Conservation (phyloP, 2,797 vertebrate species). For the Eulemur rubriventer region DNA sequence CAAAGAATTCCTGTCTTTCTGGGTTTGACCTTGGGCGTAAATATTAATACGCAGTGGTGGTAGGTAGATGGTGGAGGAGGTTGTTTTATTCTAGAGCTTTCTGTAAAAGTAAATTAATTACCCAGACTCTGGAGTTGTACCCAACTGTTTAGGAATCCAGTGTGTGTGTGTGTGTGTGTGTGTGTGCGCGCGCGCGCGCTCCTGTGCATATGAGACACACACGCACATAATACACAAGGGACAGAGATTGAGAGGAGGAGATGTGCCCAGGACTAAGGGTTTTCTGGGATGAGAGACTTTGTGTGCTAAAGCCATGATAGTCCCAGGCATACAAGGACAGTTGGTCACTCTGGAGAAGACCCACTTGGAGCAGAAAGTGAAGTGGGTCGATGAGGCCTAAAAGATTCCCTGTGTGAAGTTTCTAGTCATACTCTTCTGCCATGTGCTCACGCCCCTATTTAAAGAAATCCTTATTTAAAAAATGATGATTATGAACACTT, state of each 20-base stretch:
- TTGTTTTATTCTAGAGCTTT: slow-evolving; percentile 10
- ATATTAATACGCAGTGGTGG: background rate
- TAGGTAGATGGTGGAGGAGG: background rate
- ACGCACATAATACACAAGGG: background rate
- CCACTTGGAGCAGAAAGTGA: background rate
- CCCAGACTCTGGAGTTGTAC: background rate
- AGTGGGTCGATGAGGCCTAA: background rate
- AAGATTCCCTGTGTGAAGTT: background rate
- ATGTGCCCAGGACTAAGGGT: background rate
- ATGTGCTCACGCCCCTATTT: background rate
- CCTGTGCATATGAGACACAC: background rate
- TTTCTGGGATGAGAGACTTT: background rate
- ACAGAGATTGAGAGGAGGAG: background rate
- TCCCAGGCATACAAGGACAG: background rate
- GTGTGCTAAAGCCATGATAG: background rate
- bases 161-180: background rate
- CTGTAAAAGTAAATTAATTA: slow-evolving; percentile 34
- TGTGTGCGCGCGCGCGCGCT: too few species aligned
- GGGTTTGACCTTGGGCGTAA: background rate
- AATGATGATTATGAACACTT: background rate
- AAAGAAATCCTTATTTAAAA: background rate
- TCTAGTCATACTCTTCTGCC: background rate
- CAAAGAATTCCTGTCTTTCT: background rate
- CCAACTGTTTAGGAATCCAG: background rate
- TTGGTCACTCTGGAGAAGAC: background rate